Evolutionary conservation across 2,113 vertebrate species (phyloP).

Genomic region (Struthio camelus): DNA sequence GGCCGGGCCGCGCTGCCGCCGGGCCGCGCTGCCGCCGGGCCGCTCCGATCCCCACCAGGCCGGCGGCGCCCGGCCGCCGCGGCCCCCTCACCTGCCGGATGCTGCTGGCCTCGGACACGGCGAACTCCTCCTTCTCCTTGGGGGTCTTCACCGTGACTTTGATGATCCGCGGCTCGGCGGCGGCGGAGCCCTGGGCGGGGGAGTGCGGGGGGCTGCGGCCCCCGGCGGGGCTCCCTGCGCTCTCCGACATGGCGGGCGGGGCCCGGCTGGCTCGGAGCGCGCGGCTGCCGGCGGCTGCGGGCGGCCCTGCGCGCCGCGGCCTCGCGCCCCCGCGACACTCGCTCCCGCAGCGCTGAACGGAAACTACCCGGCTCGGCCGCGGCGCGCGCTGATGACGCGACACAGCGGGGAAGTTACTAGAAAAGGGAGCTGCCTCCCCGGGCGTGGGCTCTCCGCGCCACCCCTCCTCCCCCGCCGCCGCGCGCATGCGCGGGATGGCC

Average conservation of each 20-base stretch:
- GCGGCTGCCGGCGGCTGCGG: neutral
- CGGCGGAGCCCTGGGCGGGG: neutral
- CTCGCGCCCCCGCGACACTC: neutral
- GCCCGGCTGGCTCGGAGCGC: neutral
- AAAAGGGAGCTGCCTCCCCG: constrained; percentile 26
- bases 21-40: neutral
- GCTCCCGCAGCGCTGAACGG: neutral
- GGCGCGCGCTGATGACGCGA: constrained; percentile 68
- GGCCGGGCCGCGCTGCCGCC: neutral
- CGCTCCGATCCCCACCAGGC: neutral
- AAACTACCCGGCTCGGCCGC: neutral
- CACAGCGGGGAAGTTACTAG: constrained; percentile 70
- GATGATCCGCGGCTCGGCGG: constrained; percentile 74
- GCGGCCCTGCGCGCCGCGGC: neutral
- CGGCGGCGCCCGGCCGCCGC: neutral
- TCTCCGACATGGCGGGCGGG: constrained; percentile 66
- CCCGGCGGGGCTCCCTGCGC: constrained; percentile 56
- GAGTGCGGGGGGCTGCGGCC: constrained; percentile 24
- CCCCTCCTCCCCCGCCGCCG: accelerated
- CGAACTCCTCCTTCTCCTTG: constrained; percentile 82
- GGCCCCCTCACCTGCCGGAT: constrained; percentile 80
- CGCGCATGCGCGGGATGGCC: constrained; percentile 15
- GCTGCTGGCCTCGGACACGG: constrained; percentile 80
- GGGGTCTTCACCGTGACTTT: constrained; percentile 83
- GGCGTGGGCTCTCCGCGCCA: neutral